Evolutionary conservation across 2,113 vertebrate genomes (phyloP).

Genomic region (Nerophis lumbriciformis): DNA sequence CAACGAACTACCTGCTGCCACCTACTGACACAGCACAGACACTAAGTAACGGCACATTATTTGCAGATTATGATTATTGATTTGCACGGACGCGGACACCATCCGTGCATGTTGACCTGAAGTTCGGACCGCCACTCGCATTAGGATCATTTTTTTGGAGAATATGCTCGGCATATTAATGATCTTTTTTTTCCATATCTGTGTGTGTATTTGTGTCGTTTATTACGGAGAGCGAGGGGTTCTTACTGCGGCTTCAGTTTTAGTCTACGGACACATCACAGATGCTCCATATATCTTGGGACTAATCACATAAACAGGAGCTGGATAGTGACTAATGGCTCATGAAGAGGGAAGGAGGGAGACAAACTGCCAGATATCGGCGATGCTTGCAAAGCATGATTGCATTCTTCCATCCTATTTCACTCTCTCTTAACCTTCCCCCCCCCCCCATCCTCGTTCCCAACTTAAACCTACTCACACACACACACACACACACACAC

Average conservation of each 20-base stretch:
- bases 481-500: too few relatives aligned
- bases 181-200: neutral
- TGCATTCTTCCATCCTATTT: conserved; percentile 66
- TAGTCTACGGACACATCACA: neutral
- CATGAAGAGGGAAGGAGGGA: conserved; percentile 20
- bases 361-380: conserved; percentile 24
- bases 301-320: conserved; percentile 67
- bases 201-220: too few relatives aligned
- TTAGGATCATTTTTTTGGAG: neutral
- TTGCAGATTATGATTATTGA: too few relatives aligned
- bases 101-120: too few relatives aligned
- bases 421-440: conserved; percentile 36
- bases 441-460: conserved; percentile 3
- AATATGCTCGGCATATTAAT: too few relatives aligned
- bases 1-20: too few relatives aligned
- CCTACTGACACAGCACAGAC: too few relatives aligned
- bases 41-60: too few relatives aligned
- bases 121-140: too few relatives aligned
- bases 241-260: conserved; percentile 26
- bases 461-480: conserved; percentile 2
- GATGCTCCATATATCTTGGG: conserved; percentile 56
- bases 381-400: conserved; percentile 52
- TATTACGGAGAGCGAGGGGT: conserved; percentile 18
- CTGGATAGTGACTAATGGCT: conserved; percentile 59
- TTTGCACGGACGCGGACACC: too few relatives aligned